Conservation (phyloP, 2,888 invertebrate genomes). For the Harmothoe impar region DNA sequence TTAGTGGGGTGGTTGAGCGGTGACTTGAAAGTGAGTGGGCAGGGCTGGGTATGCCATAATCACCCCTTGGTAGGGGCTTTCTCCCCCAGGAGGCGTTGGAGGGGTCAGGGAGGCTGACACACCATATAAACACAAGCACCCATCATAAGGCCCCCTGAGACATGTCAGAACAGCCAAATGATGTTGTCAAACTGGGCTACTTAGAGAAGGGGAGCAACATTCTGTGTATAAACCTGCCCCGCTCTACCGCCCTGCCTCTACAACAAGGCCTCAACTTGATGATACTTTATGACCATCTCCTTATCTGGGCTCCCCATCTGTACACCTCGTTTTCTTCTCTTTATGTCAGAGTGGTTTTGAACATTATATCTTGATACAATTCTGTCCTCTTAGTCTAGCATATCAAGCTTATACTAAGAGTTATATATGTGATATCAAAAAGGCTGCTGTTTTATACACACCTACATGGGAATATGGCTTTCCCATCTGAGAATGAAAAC, state of each 20-base stretch:
- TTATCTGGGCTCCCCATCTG: background rate
- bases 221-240: background rate
- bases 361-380: no score
- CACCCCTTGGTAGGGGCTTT: background rate
- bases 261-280: slow-evolving; percentile 3
- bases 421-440: no score
- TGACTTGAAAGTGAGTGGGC: slow-evolving; percentile 34
- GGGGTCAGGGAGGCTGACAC: slow-evolving; percentile 51
- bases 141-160: slow-evolving; percentile 49
- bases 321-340: background rate
- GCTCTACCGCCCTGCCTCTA: background rate
- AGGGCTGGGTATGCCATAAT: slow-evolving; percentile 43
- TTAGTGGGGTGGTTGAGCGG: background rate
- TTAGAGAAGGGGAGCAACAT: background rate
- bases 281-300: background rate
- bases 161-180: slow-evolving; percentile 47
- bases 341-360: background rate
- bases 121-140: slow-evolving; percentile 54
- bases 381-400: no score
- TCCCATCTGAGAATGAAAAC: no score
- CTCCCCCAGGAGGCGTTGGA: slow-evolving; percentile 41
- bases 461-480: no score
- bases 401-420: no score
- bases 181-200: slow-evolving; percentile 36
- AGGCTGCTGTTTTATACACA: no score